Percentiles rank a stretch among this genome's conserved stretches.
These are phyloP conservation scores for Saccopteryx bilineata DNA, from an alignment of 2,113 vertebrate genomes.

Conservation along the genomic window DNA sequence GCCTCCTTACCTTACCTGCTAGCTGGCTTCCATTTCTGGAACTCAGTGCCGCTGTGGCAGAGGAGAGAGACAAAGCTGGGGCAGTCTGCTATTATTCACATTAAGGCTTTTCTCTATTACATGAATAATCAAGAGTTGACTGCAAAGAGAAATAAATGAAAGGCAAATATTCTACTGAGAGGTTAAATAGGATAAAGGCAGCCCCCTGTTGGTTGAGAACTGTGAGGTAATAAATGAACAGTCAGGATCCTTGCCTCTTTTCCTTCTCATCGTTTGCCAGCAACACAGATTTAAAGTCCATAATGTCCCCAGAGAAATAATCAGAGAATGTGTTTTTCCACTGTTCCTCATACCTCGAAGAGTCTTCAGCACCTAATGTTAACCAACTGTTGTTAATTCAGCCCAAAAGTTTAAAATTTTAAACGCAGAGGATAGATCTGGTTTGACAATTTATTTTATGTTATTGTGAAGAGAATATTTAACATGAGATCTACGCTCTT, in stretches of 20 bases:
- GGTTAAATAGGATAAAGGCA: conserved; percentile 70
- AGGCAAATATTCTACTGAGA: conserved; percentile 71
- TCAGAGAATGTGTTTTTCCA: conserved; percentile 74
- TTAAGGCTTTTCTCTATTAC: conserved; percentile 39
- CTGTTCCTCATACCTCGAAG: conserved; percentile 38
- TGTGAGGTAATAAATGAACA: conserved; percentile 74
- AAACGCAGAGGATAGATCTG: not conserved
- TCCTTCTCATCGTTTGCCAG: conserved; percentile 73
- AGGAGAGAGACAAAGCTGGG: conserved; percentile 12
- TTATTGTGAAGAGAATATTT: not conserved
- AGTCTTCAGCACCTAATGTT: conserved; percentile 21
- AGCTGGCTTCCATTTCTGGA: conserved; percentile 68
- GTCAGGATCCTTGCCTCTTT: conserved; percentile 73
- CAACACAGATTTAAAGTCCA: conserved; percentile 67
- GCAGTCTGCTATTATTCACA: conserved; percentile 59
- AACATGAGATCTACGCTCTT: not conserved
- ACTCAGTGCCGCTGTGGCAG: not conserved
- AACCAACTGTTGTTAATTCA: not conserved
- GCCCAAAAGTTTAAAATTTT: not conserved
- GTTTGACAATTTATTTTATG: not conserved
- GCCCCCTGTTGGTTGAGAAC: conserved; percentile 64
- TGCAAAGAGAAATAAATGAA: conserved; percentile 63
- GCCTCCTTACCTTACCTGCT: conserved; percentile 66
- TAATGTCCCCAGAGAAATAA: conserved; percentile 67
- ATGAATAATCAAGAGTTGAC: conserved; percentile 71